Evolutionary conservation across 2,888 invertebrate genomes (phyloP), one percentile per base, ranked within the genome.

Genomic region (Uloborus plumipes): DNA sequence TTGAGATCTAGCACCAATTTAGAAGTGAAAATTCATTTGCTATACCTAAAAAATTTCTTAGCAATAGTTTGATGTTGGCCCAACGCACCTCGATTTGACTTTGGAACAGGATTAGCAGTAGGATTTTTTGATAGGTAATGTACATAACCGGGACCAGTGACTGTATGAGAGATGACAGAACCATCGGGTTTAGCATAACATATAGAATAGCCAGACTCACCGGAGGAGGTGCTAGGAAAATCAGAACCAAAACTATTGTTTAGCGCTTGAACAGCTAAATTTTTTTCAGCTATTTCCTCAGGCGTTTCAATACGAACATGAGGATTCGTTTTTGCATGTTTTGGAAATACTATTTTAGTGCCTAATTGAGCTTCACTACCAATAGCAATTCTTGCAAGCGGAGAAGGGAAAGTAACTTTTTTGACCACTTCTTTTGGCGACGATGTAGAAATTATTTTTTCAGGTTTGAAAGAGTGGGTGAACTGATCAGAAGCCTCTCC

Each of bases 171-270:
- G 9, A 82, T 69, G 58, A 82, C 53, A 16, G 81, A 75, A 0
- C 75, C 76, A 66, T 76, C 70, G 22, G 81, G 70, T 47, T 71
- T 82, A 13, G 75, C 59, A 61, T 82, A 76, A 39, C 80, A 80
- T n/a, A 80, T 80, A 18, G 80, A 74, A 39, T 80, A 80, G n/a
- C 80, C 80, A 47, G 80, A 51, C 49, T 80, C 80, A 2, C 20
- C 31, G 0, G 47, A 53, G 7, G 61, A 47, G 6, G 64, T 70
- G 22, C 64, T 62, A 0, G 70, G 59, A 6, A 69, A 31, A 16
- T 74, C 71, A 16, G 61, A 51, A 13, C 69, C 72, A 53, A 83
- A 62, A 67, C 77, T 77, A 49, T 75, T 76, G 31, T 69, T 77
- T 9, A 83, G 64, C 7, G 77, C 77, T 39, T 77, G 76, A 58